Evolutionary conservation across 2,113 vertebrate genomes (phyloP).

Genomic region (Verasper variegatus): DNA sequence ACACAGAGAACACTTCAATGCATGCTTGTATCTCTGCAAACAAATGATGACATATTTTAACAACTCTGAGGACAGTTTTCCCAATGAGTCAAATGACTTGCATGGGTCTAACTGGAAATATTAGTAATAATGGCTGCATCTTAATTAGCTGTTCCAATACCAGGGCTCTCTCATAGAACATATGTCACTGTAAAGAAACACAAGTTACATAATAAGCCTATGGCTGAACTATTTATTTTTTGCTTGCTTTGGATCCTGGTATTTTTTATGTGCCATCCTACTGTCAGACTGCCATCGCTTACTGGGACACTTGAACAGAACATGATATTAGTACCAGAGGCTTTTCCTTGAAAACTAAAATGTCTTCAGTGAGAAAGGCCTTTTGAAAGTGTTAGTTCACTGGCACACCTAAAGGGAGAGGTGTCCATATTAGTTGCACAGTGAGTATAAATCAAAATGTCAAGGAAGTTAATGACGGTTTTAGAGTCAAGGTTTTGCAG

Average conservation of each 20-base stretch:
- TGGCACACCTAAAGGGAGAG: too few relatives aligned
- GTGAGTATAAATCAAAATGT: too few relatives aligned
- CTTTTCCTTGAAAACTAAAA: background rate
- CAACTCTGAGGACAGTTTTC: background rate
- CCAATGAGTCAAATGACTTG: background rate
- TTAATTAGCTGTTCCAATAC: background rate
- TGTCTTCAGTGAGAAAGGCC: background rate
- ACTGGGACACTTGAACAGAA: background rate
- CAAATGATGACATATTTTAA: background rate
- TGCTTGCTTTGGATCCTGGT: background rate
- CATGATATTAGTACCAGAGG: background rate
- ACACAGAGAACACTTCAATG: slow-evolving; percentile 7
- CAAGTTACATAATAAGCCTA: background rate
- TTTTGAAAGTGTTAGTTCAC: background rate
- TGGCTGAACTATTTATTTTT: background rate
- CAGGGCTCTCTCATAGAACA: background rate
- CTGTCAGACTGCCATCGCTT: background rate
- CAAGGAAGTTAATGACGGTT: too few relatives aligned
- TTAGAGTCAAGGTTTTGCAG: background rate
- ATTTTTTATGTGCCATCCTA: too few relatives aligned
- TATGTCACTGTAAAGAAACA: background rate
- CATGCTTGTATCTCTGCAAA: background rate
- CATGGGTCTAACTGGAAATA: background rate
- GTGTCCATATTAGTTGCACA: too few relatives aligned
- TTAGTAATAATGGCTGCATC: background rate